Conservation (phyloP, 1,140 invertebrate species). For the Eueides isabella region DNA sequence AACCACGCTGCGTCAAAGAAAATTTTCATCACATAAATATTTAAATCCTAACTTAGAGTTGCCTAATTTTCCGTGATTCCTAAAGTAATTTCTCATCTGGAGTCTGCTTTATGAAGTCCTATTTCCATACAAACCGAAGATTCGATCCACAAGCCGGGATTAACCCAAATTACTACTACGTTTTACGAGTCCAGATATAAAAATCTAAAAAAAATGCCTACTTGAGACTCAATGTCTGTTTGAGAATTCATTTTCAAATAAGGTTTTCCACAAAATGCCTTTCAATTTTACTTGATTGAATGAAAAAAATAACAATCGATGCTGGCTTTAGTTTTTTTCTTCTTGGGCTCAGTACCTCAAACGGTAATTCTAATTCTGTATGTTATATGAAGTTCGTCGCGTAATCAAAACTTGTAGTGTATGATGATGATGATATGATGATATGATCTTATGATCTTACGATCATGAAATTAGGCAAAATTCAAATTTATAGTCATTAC, state of each 20-base stretch:
- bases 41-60: background rate
- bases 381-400: too few relatives aligned
- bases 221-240: background rate
- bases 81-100: background rate
- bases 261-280: background rate
- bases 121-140: constrained; percentile 23
- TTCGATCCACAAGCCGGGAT: constrained; percentile 18
- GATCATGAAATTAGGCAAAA: too few relatives aligned
- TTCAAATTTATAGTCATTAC: too few relatives aligned
- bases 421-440: too few relatives aligned
- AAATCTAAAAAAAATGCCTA: background rate
- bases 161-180: constrained; percentile 24
- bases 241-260: background rate
- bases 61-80: background rate
- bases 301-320: too few relatives aligned
- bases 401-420: too few relatives aligned
- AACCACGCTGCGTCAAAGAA: too few relatives aligned
- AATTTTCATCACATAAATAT: background rate
- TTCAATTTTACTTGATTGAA: too few relatives aligned
- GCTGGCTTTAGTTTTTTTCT: too few relatives aligned
- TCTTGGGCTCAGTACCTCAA: too few relatives aligned
- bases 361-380: too few relatives aligned
- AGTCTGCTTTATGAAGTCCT: constrained; percentile 15
- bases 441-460: too few relatives aligned
- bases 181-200: constrained; percentile 7